Conservation (phyloP, 2,888 invertebrate species). For the Cloeon dipterum region DNA sequence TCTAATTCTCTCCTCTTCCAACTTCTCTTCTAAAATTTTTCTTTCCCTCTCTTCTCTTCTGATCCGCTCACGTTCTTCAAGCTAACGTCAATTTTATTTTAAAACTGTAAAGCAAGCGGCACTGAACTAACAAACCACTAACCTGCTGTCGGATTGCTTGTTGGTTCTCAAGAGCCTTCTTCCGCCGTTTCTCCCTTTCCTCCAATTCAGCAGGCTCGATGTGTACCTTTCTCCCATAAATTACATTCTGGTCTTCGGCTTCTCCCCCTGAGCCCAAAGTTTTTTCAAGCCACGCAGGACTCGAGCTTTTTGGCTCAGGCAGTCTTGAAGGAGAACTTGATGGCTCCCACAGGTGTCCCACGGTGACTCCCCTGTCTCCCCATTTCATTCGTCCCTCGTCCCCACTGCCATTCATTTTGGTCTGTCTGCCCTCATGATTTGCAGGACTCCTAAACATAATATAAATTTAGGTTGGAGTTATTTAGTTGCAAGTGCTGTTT, state of each 20-base stretch:
- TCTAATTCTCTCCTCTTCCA: slow-evolving; percentile 55
- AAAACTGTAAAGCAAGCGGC: neutral
- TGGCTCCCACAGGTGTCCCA: slow-evolving; percentile 43
- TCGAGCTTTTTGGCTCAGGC: slow-evolving; percentile 1
- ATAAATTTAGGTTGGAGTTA: slow-evolving; percentile 2
- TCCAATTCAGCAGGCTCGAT: slow-evolving; percentile 56
- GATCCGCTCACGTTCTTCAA: slow-evolving; percentile 56
- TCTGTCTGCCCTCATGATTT: neutral
- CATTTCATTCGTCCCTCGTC: too few relatives aligned
- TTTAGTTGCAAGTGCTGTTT: too few relatives aligned
- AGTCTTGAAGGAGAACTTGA: neutral
- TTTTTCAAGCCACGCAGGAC: slow-evolving; percentile 28
- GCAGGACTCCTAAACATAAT: too few relatives aligned
- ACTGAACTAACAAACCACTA: slow-evolving; percentile 7
- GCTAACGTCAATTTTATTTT: slow-evolving; percentile 18
- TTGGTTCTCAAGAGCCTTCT: slow-evolving; percentile 68
- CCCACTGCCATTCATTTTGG: neutral
- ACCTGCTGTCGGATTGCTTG: slow-evolving; percentile 52
- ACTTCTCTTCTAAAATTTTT: slow-evolving; percentile 48
- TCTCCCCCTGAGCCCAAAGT: neutral
- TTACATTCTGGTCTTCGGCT: slow-evolving; percentile 34
- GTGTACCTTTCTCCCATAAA: slow-evolving; percentile 70
- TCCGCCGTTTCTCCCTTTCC: slow-evolving; percentile 58
- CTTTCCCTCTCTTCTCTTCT: slow-evolving; percentile 54
- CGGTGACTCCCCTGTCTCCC: slow-evolving; percentile 45